Conservation (phyloP, 2,113 vertebrate genomes). For the Cyanoramphus novaezelandiae region DNA sequence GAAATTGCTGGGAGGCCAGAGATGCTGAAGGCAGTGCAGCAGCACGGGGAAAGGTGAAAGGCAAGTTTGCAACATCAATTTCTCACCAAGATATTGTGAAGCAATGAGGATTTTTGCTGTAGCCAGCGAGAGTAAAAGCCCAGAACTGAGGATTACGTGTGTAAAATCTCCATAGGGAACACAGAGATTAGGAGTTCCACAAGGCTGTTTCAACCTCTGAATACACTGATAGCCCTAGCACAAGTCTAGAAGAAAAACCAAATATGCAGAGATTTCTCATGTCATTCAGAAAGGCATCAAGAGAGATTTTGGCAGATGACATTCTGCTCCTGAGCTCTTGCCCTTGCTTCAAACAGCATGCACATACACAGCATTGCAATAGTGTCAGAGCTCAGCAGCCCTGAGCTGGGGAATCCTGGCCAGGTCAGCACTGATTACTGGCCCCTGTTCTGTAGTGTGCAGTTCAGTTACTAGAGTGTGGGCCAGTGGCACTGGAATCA, state of each 20-base stretch:
- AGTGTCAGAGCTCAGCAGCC: background rate
- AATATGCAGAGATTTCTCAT: background rate
- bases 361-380: rapidly evolving
- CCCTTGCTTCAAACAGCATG: background rate
- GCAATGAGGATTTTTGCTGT: background rate
- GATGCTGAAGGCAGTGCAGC: background rate
- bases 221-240: background rate
- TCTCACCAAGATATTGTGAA: background rate
- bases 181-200: background rate
- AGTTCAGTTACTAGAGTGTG: background rate
- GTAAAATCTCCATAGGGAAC: background rate
- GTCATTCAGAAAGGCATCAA: background rate
- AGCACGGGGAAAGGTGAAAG: background rate
- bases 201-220: background rate
- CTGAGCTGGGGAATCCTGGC: background rate
- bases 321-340: background rate
- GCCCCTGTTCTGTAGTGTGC: background rate
- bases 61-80: background rate
- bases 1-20: background rate
- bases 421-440: background rate
- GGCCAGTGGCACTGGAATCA: background rate
- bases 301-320: background rate
- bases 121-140: background rate
- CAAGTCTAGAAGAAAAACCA: background rate
- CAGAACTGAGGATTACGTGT: background rate